Percentiles rank a stretch among this genome's conserved stretches.
These are phyloP conservation scores for Trichopoda pennipes DNA, from an alignment of 2,888 invertebrate species.

Conservation along the genomic window DNA sequence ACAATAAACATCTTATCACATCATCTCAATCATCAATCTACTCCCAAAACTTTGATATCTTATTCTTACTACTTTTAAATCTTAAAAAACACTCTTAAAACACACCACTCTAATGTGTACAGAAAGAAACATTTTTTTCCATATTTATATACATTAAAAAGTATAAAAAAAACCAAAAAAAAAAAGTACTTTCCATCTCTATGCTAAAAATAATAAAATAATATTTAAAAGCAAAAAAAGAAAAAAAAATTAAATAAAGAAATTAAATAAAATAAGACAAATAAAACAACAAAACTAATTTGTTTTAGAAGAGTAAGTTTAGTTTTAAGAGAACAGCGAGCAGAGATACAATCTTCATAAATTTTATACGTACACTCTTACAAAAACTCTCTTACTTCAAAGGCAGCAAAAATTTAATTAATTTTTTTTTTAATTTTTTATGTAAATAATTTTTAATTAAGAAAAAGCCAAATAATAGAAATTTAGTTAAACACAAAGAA, in stretches of 20 bases:
- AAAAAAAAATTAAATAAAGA: conserved; percentile 5
- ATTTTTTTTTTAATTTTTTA: no score
- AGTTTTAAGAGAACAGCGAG: conserved; percentile 16
- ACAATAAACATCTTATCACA: no score
- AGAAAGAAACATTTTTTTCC: no score
- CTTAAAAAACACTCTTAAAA: no score
- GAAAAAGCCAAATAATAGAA: conserved; percentile 9
- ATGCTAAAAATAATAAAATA: conserved; percentile 43
- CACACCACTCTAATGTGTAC: no score
- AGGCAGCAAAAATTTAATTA: conserved; percentile 64
- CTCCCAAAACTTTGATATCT: no score
- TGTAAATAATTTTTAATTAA: conserved; percentile 55
- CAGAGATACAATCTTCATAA: conserved; percentile 30
- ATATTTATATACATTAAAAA: no score
- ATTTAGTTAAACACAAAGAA: conserved; percentile 29
- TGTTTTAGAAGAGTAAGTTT: conserved; percentile 22
- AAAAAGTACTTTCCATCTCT: no score
- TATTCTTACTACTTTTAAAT: no score
- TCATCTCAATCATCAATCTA: no score
- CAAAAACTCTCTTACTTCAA: conserved; percentile 47
- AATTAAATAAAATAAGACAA: conserved; percentile 10
- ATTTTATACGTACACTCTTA: conserved; percentile 59
- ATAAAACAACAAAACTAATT: not conserved
- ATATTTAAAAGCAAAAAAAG: conserved; percentile 10
- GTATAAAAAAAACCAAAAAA: no score